phyloP scores from a whole-genome alignment of 2,888 invertebrate species.

The Busseola fusca region DNA sequence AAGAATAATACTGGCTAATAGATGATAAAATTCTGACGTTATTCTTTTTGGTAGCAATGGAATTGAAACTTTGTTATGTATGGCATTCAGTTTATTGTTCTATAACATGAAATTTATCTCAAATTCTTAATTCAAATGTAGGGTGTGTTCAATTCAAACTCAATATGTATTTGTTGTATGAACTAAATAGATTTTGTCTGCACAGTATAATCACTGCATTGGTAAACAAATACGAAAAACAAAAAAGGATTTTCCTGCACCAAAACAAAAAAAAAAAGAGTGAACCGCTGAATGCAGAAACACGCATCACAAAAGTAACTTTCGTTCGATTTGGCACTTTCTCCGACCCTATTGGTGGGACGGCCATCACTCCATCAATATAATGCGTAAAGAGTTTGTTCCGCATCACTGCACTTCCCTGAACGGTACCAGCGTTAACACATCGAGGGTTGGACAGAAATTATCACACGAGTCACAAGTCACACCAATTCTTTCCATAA shows the following conservation, averaged over 20 bases:
- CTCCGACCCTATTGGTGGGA: constrained; percentile 65
- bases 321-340: constrained; percentile 66
- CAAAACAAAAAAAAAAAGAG: constrained; percentile 2
- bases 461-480: neutral
- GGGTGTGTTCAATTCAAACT: neutral
- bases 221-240: neutral
- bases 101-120: neutral
- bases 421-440: constrained; percentile 10
- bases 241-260: neutral
- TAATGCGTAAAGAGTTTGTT: constrained; percentile 59
- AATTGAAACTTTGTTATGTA: neutral
- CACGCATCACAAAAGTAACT: constrained; percentile 37
- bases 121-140: neutral
- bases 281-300: constrained; percentile 23
- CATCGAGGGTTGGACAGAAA: neutral
- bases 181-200: neutral
- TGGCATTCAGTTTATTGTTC: neutral
- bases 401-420: constrained; percentile 49
- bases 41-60: neutral
- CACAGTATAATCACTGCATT: neutral
- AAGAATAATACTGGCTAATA: constrained; percentile 30
- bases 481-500: too few species aligned
- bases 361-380: constrained; percentile 56
- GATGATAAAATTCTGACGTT: neutral
- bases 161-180: neutral